phyloP scores from a whole-genome alignment of 2,888 invertebrate species.

The Thecocarcelia acutangulata region DNA sequence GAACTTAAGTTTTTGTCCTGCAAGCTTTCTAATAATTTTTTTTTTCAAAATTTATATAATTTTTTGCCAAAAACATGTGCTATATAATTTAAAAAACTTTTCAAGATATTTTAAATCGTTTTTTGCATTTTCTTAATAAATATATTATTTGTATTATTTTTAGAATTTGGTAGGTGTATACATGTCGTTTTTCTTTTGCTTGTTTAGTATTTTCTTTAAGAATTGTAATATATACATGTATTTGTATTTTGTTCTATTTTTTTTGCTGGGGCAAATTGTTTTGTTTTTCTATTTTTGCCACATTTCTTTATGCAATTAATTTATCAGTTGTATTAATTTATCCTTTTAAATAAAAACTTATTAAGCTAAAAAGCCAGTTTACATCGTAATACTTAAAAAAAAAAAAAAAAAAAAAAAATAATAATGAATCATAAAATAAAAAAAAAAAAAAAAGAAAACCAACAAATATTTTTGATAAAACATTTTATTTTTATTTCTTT shows the following conservation, averaged over 20 bases:
- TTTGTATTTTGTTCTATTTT: slow-evolving; percentile 3
- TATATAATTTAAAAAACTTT: slow-evolving; percentile 11
- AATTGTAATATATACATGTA: background rate
- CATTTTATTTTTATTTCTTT: slow-evolving; percentile 42
- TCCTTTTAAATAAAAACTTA: slow-evolving; percentile 5
- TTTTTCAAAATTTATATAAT: background rate
- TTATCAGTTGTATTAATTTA: background rate
- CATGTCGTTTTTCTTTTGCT: background rate
- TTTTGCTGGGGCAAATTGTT: background rate
- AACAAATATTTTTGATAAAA: slow-evolving; percentile 62
- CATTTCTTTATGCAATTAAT: slow-evolving; percentile 4
- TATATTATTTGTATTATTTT: background rate
- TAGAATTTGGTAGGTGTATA: background rate
- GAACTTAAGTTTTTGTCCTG: too few relatives aligned
- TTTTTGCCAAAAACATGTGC: slow-evolving; percentile 31
- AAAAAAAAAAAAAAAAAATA: background rate
- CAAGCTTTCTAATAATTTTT: too few relatives aligned
- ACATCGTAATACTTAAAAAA: slow-evolving; percentile 27
- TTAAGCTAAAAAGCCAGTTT: slow-evolving; percentile 25
- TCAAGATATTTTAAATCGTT: background rate
- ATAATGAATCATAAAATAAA: slow-evolving; percentile 28
- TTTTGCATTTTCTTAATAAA: slow-evolving; percentile 4
- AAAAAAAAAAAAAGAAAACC: slow-evolving; percentile 24
- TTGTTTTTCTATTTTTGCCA: background rate
- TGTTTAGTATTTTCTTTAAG: background rate